Base-by-base conservation (phyloP, 2,888 invertebrate genomes). In the Pharmacophagus antenor region DNA sequence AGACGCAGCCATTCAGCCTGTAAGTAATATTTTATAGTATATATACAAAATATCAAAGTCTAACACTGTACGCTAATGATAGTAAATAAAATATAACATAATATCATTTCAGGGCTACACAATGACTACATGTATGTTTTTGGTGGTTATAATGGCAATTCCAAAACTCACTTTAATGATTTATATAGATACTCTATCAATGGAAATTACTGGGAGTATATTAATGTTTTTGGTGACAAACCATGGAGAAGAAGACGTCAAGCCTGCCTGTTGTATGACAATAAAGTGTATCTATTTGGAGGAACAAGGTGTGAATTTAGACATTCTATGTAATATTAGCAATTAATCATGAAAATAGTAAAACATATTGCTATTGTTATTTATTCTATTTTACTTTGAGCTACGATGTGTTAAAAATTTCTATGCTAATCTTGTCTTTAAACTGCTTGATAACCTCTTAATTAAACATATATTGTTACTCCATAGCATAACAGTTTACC, bases 1-100 rank as follows among this genome's bases (percentile, higher is more conserved):
- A 90, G 98, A 65, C 92, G 98, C 51, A 97, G 97, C 80, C 98
- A 98, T 88, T 97, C 98, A 64, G 95, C 97, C 69, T 97, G 97
- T 97, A 92, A 93, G 94, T 22, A 20, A 31, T n/a, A 15, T 31
- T 12, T 47, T 22, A 21, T 47, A 50, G 31, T 12, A 50, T 17
- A 50, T 27, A 50, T 20, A n/a, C 25, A 3, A 18, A 50, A 31
- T 20, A 2, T 18, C 18, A 2, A 31, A n/a, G n/a, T 37, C 3
- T 37, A 37, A 18, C 18, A 18, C 1, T 8, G 17, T 0, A 7
- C 7, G 8, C 18, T n/a, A 44, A 44, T 8, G 10, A 20, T 44
- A 44, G 2, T 7, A 8, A 18, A 0, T 44, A 18, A 23, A 18
- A 49, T 49, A 7, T 8, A 66, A n/a, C n/a, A n/a, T 67, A 37